Base-by-base conservation (phyloP, 1,140 invertebrate species). In the Drusus annulatus region DNA sequence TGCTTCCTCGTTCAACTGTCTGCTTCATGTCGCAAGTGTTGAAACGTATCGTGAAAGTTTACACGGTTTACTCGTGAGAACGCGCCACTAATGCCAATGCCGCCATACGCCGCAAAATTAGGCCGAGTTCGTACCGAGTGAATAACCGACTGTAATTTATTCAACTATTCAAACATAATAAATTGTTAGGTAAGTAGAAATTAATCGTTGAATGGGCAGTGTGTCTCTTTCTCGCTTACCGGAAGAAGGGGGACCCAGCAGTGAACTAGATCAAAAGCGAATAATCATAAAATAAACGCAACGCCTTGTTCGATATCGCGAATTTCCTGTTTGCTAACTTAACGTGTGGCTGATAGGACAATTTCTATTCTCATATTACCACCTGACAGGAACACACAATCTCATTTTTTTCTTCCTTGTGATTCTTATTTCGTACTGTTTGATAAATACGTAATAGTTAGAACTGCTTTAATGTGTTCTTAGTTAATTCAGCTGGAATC, bases 21-120 rank as follows among this genome's bases (percentile, higher is more conserved):
- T n/a, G 21, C 15, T 21, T 8, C 36, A 45, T 45, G 36, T 45
- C 13, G 36, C 36, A 13, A 25, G 21, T 65, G 62, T 65, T 65
- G 62, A 65, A 65, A 65, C 25, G 62, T 21, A 65, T 65, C 62
- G 62, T 65, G 62, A 65, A 65, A 65, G 62, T 65, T 28, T 21
- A 25, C 62, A 25, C 62, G 28, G 25, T 28, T 28, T 25, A 21
- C 23, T 28, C 62, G 62, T 65, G 62, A 65, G 62, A 65, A 65
- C 62, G 62, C 62, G 62, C 21, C 62, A 65, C 62, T 65, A 65
- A 25, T 65, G 62, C 62, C 62, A 25, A 65, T 65, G 62, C 62
- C 62, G 62, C 16, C 62, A 16, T 25, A 28, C 23, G 16, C 36
- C 62, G 25, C 25, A 28, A 31, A 65, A 65, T 65, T 65, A 65